Evolutionary conservation across 2,888 invertebrate species (phyloP).

Genomic region (Harpalus rubripes): DNA sequence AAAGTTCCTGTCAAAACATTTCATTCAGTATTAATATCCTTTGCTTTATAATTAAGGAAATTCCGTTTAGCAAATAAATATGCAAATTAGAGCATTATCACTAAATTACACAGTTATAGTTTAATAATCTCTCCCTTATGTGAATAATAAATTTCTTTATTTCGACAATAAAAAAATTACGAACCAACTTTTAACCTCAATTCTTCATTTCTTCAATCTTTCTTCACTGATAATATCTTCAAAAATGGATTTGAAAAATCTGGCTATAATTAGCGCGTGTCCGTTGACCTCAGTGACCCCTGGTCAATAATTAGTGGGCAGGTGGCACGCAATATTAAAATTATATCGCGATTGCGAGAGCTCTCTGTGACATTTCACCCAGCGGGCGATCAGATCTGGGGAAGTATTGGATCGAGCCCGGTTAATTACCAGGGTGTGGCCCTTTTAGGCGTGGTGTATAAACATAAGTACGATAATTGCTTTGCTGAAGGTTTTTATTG

Average conservation of each 20-base stretch:
- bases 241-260: conserved; percentile 34
- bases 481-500: conserved; percentile 29
- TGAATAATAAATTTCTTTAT: not conserved
- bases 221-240: not conserved
- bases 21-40: not conserved
- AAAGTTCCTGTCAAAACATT: not conserved
- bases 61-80: not conserved
- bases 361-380: conserved; percentile 20
- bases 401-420: conserved; percentile 24
- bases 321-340: conserved; percentile 61
- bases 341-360: conserved; percentile 38
- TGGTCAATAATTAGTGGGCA: conserved; percentile 55
- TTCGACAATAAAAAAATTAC: not conserved
- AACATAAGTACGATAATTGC: conserved; percentile 49
- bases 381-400: conserved; percentile 27
- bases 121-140: not conserved
- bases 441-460: conserved; percentile 42
- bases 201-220: conserved; percentile 1
- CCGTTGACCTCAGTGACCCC: conserved; percentile 44
- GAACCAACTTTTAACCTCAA: not conserved
- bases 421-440: conserved; percentile 56
- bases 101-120: not conserved
- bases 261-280: conserved; percentile 43
- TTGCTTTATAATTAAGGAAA: not conserved
- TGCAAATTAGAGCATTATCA: not conserved